These are phyloP conservation scores for Myiotriccus ornatus DNA, from an alignment of 2,797 vertebrate genomes.

Conservation along the genomic window DNA sequence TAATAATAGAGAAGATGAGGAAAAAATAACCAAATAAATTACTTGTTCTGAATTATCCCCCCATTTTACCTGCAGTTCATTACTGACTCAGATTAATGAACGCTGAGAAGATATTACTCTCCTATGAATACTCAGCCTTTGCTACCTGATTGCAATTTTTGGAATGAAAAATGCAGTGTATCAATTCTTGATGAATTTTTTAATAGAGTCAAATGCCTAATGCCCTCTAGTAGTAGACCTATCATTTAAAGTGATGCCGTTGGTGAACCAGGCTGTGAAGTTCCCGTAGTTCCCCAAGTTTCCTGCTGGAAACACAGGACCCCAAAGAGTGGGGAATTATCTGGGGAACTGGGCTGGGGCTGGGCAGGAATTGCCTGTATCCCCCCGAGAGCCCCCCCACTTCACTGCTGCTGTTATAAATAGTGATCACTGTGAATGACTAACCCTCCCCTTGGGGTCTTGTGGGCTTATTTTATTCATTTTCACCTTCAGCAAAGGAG, in stretches of 20 bases:
- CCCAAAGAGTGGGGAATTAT: neutral
- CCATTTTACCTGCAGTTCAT: slow-evolving; percentile 3
- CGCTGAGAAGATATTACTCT: neutral
- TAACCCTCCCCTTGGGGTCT: neutral
- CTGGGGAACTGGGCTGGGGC: neutral
- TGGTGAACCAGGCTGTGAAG: neutral
- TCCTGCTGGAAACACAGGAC: neutral
- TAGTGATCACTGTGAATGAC: slow-evolving; percentile 2
- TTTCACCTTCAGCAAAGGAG: slow-evolving; percentile 43
- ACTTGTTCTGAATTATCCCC: slow-evolving; percentile 24
- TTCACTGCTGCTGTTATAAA: slow-evolving; percentile 19
- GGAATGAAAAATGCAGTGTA: slow-evolving; percentile 3
- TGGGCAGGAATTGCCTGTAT: neutral
- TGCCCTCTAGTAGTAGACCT: neutral
- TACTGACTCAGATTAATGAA: slow-evolving; percentile 49
- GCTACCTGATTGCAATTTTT: neutral
- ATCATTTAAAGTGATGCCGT: neutral
- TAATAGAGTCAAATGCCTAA: neutral
- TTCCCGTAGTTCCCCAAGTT: neutral
- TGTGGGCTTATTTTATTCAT: slow-evolving; percentile 32
- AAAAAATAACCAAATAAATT: slow-evolving; percentile 41
- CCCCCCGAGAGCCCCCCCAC: neutral
- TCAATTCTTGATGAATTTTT: neutral
- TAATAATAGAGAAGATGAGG: slow-evolving; percentile 19
- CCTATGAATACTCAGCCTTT: neutral